phyloP scores from a whole-genome alignment of 2,888 invertebrate species.

The Cyclophora albipunctata region DNA sequence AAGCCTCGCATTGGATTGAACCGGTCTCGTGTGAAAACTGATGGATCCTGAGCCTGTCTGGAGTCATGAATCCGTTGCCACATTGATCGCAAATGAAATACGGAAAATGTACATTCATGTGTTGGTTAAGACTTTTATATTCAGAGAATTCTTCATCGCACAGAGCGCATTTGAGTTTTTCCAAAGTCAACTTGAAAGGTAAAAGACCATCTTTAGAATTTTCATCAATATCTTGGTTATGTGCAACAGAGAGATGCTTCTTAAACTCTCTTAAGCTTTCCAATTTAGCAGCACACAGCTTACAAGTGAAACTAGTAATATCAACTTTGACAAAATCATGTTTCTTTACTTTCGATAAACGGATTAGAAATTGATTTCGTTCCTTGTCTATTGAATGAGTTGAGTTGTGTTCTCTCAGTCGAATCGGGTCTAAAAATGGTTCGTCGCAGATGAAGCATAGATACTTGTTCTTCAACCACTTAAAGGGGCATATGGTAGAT shows the following conservation, averaged over 20 bases:
- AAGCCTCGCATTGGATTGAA: slow-evolving; percentile 55
- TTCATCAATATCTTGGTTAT: slow-evolving; percentile 38
- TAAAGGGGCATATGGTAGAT: no score
- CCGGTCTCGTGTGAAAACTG: slow-evolving; percentile 55
- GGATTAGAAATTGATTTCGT: no score
- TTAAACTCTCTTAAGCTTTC: slow-evolving; percentile 38
- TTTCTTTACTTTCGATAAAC: slow-evolving; percentile 42
- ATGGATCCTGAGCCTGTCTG: slow-evolving; percentile 52
- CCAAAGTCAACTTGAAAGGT: slow-evolving; percentile 46
- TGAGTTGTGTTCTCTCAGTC: no score
- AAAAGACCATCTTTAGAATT: slow-evolving; percentile 45
- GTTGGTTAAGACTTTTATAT: slow-evolving; percentile 58
- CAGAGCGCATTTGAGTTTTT: slow-evolving; percentile 45
- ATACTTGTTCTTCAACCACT: no score
- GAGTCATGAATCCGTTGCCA: slow-evolving; percentile 58
- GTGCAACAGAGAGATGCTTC: slow-evolving; percentile 42
- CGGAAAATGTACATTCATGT: slow-evolving; percentile 64
- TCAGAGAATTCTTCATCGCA: slow-evolving; percentile 47
- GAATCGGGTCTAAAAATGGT: no score
- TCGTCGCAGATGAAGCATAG: no score
- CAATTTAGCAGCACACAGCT: slow-evolving; percentile 39
- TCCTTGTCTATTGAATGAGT: no score
- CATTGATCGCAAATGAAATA: slow-evolving; percentile 65
- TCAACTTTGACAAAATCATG: slow-evolving; percentile 58
- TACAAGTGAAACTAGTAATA: slow-evolving; percentile 47